phyloP scores from a whole-genome alignment of 2,113 vertebrate species.

The Myrmecophaga tridactyla region DNA sequence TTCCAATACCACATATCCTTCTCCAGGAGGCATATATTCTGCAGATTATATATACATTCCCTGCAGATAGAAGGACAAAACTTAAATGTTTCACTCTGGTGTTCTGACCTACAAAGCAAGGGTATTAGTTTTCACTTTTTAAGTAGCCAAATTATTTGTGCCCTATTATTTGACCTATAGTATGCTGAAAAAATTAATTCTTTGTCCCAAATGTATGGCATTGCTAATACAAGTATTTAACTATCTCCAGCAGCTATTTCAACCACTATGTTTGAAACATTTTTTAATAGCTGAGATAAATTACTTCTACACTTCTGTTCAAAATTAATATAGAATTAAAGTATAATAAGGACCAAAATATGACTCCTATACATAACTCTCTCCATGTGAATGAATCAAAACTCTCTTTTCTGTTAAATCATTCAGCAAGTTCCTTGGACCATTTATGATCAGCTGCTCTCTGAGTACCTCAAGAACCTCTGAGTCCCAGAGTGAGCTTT shows the following conservation, averaged over 20 bases:
- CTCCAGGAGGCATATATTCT: too few species aligned
- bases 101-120: neutral
- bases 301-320: neutral
- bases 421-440: neutral
- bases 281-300: too few species aligned
- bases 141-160: neutral
- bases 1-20: too few species aligned
- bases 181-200: too few species aligned
- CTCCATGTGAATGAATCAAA: neutral
- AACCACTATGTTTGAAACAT: too few species aligned
- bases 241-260: too few species aligned
- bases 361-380: neutral
- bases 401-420: neutral
- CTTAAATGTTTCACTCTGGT: neutral
- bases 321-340: constrained; percentile 17
- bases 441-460: neutral
- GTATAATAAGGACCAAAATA: neutral
- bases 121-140: neutral
- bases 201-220: neutral
- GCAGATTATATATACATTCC: too few species aligned
- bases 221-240: too few species aligned
- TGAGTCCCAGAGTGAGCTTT: neutral
- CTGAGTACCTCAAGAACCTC: neutral
- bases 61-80: neutral
- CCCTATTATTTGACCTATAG: too few species aligned